A percentile compares a stretch with the other conserved stretches of the same genome.
Conservation (phyloP, 2,888 invertebrate species). For the Drosophila sordidula region DNA sequence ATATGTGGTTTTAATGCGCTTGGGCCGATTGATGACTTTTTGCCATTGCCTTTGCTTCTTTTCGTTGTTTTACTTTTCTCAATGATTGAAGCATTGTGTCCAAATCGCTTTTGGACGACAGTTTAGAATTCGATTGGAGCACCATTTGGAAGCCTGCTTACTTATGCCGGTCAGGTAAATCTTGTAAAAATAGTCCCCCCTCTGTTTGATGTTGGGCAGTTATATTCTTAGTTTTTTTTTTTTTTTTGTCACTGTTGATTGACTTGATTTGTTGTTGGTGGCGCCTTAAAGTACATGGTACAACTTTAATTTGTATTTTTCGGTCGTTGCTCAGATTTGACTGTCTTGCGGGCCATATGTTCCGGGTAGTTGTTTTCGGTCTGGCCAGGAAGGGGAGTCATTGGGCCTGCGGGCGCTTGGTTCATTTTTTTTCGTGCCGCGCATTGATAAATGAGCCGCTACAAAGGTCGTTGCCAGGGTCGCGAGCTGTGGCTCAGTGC, state of each 20-base stretch:
- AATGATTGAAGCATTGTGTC: slow-evolving; percentile 43
- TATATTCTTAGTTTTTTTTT: not conserved
- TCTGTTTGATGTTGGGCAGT: slow-evolving; percentile 24
- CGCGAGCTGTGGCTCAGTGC: slow-evolving; percentile 57
- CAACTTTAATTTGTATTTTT: slow-evolving; percentile 67
- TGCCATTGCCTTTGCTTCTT: slow-evolving; percentile 13
- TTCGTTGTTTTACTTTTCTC: slow-evolving; percentile 1
- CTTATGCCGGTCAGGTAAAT: slow-evolving; percentile 78
- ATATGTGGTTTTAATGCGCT: slow-evolving; percentile 19
- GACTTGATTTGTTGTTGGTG: slow-evolving; percentile 66
- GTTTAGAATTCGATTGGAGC: slow-evolving; percentile 72
- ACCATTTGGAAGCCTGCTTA: slow-evolving; percentile 60
- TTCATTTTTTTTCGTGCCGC: slow-evolving; percentile 47
- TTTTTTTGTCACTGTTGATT: slow-evolving; percentile 33
- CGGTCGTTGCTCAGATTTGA: slow-evolving; percentile 26
- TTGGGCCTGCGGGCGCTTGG: slow-evolving; percentile 41
- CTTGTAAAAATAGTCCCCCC: slow-evolving; percentile 66
- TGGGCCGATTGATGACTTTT: slow-evolving; percentile 48
- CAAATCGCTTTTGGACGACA: slow-evolving; percentile 77
- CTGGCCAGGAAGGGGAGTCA: slow-evolving; percentile 33
- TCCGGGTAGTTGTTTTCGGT: slow-evolving; percentile 17
- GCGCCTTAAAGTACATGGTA: slow-evolving; percentile 58
- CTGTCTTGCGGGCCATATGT: slow-evolving; percentile 49
- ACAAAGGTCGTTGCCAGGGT: slow-evolving; percentile 78
- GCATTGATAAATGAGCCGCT: slow-evolving; percentile 75